Base-by-base conservation (phyloP, 2,888 invertebrate genomes). In the Ganaspis brasiliensis region DNA sequence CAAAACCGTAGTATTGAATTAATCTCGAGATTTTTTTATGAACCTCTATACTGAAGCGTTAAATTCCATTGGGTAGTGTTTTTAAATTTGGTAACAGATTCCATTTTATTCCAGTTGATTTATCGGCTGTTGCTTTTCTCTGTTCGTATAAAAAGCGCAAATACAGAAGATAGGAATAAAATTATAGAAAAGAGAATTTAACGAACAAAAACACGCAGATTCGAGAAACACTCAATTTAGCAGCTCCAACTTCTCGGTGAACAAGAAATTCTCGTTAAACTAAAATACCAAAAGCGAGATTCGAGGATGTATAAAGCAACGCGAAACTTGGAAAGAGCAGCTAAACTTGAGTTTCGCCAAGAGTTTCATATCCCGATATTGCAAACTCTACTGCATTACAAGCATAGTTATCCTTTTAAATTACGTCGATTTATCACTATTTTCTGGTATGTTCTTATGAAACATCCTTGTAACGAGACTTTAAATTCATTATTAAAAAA, bases 261-360 rank as follows among this genome's bases (percentile, higher is more conserved):
- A 21, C 45, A 67, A 67, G 24, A 45, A 45, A 67, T 45, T 26
- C 45, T 26, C 45, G 12, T 45, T 24, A 24, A 67, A 67, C 24
- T 40, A 24, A 24, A 67, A n/a, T 24, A 45, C 45, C 24, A n/a
- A 56, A 45, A 67, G n/a, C 40, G 24, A 67, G 14, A 24, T 45
- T 40, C 67, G n/a, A 21, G 67, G n/a, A n/a, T 73, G 75, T 73
- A 70, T 71, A 79, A 79, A 77, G 63, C 72, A 63, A 59, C 16
- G 57, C 63, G 57, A 19, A 40, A 74, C 73, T 56, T 26, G 76
- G 61, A 72, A 79, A 79, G 73, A 79, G 77, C 74, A 67, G 73
- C 45, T 31, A 49, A 75, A 70, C 72, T 76, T 74, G 52, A 76
- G 63, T 57, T 40, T 63, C 40, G 8, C 40, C 40, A 2, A 40